Evolutionary conservation across 2,797 vertebrate species (phyloP).

Genomic region (Syngnathus rostellatus): DNA sequence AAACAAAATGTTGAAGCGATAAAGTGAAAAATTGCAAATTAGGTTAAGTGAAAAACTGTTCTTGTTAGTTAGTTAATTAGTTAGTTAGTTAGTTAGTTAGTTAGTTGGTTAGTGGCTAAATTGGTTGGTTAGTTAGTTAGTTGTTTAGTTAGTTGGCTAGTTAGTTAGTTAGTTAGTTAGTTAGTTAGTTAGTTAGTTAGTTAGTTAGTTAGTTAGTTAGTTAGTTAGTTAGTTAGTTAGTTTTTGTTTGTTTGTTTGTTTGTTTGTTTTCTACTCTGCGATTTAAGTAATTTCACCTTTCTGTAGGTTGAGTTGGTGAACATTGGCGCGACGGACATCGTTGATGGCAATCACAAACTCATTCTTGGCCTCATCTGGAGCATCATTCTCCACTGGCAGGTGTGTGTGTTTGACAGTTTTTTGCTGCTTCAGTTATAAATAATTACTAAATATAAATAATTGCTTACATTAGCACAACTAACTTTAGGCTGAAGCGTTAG

Average conservation of each 20-base stretch:
- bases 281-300: neutral
- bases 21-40: too few species aligned
- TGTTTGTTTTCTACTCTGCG: neutral
- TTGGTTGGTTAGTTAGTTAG: neutral
- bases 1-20: too few species aligned
- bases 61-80: neutral
- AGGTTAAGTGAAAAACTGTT: neutral
- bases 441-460: neutral
- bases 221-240: too few species aligned
- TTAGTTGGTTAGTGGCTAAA: too few species aligned
- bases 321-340: conserved; percentile 93
- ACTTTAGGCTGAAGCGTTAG: too few species aligned
- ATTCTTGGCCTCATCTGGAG: conserved; percentile 98
- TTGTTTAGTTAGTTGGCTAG: accelerated
- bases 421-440: neutral
- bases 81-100: neutral
- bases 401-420: conserved; percentile 36
- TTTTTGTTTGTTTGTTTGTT: neutral
- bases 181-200: neutral
- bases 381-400: conserved; percentile 99
- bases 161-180: neutral
- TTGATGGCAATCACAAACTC: conserved; percentile 99
- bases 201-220: neutral
- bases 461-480: too few species aligned
- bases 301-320: conserved; percentile 95